Base-by-base conservation (phyloP, 2,797 vertebrate species). In the Coracias cyanogaster region DNA sequence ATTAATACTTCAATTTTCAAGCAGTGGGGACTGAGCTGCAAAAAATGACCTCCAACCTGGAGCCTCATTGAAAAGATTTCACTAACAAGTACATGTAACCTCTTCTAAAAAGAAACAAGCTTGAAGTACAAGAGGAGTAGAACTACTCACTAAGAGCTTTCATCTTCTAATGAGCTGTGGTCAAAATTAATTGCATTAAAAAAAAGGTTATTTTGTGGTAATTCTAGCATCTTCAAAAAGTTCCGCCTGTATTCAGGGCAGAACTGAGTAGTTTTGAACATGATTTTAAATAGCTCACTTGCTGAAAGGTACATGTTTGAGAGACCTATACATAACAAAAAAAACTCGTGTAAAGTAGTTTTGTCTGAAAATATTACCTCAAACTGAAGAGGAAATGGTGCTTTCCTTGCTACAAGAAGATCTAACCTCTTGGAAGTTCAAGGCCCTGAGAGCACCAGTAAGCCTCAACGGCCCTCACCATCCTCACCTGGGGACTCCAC, bases 1-100 rank as follows among this genome's bases (percentile, higher is more conserved):
- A 92, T 64, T 82, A 84, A 77, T 81, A 80, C 33, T 89, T 84
- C 20, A 28, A 3, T 89, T 92, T 97, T 90, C 49, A 91, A 76
- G 43, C 49, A 58, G 43, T 45, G 89, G 39, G 24, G 35, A 62
- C 31, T 76, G 65, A 90, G 24, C 46, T 86, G 37, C n/a, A 79
- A 78, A 89, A 90, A 86, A 45, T 15, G 6, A 78, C 11, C 33
- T 76, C 29, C 29, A 66, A 24, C 8, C 55, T 55, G 81, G 48
- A 89, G 13, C 10, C 22, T 92, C 25, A 64, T 7, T 76, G 71
- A 52, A 84, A 92, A 93, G 22, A 49, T 48, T 73, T 86, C 60
- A 73, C 10, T 52, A 88, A 55, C 1, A 15, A 41, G n/a, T 58
- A 73, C 25, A 11, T 43, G 62, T 28, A 52, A 66, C 14, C 35